Percentiles rank a stretch among this genome's conserved stretches.
These are phyloP conservation scores for Myopa tessellatipennis DNA, from an alignment of 2,888 invertebrate genomes.

Conservation along the genomic window DNA sequence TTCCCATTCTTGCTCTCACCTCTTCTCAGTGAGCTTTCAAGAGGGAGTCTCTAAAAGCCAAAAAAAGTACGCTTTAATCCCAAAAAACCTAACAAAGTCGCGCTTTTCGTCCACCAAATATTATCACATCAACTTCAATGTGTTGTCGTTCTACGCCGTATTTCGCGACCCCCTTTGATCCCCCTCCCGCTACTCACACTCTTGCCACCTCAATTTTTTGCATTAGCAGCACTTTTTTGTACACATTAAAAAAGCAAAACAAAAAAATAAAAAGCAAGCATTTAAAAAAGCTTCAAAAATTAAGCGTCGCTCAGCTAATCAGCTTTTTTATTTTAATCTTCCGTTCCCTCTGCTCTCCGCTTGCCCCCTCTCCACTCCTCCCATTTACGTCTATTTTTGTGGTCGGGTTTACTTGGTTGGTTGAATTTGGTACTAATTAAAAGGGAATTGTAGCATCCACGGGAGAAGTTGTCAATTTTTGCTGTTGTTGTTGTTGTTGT, in stretches of 20 bases:
- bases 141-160: not conserved
- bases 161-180: not conserved
- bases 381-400: not conserved
- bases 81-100: not conserved
- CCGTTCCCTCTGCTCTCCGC: not conserved
- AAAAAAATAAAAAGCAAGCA: not conserved
- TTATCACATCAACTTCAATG: slow-evolving; percentile 31
- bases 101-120: slow-evolving; percentile 14
- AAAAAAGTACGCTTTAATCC: too few species aligned
- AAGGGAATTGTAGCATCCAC: slow-evolving; percentile 26
- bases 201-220: not conserved
- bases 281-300: slow-evolving; percentile 5
- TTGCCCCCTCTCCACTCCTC: not conserved
- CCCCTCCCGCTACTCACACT: not conserved
- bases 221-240: not conserved
- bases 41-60: too few species aligned
- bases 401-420: not conserved
- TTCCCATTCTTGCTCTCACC: not conserved
- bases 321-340: not conserved
- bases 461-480: not conserved
- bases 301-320: slow-evolving; percentile 23
- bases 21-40: not conserved
- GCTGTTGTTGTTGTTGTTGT: not conserved
- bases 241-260: not conserved
- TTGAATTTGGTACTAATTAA: slow-evolving; percentile 29